Evolutionary conservation across 2,113 vertebrate genomes (phyloP), one percentile per base, ranked within the genome.

Genomic region (Vireo altiloquus): DNA sequence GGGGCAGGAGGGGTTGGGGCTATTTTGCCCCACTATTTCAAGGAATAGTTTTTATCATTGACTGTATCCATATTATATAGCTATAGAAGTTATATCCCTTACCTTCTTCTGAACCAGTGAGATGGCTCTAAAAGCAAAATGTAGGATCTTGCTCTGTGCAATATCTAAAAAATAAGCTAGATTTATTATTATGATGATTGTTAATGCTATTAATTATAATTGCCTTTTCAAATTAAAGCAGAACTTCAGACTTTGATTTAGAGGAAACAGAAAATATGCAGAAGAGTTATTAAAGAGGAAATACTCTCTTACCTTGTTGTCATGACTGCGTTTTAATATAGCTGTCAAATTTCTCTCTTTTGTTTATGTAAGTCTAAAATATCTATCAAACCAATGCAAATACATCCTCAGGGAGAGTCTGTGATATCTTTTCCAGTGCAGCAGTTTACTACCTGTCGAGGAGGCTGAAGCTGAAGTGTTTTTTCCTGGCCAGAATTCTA

Each of bases 361-460:
- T 95, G 92, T 93, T 96, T 89, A 75, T 80, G 63, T 77, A 94
- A 90, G 80, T 91, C 83, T 87, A 90, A 98, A 97, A 89, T 97
- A 97, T 95, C 80, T 93, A 56, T 60, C 63, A 94, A 95, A 95
- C 84, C 72, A 33, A 85, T 88, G 87, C 65, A 95, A 97, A 96
- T 90, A 65, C 71, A 90, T 63, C 79, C 70, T 81, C 87, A 90
- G 69, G 57, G 30, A 75, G 56, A 74, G 72, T 69, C 86, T 66
- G 6, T 79, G 77, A 75, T 79, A 60, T 87, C 65, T 90, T 92
- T 96, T 77, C 68, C 75, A 60, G 44, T 75, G 82, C 85, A 97
- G 95, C 33, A 71, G 91, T 64, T 90, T 82, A 68, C 75, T 96
- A 90, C 87, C 94, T 92, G 92, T 90, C 94, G 1, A 79, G 82